Base-by-base conservation (phyloP, 2,113 vertebrate species). In the Thinocorus orbignyianus region DNA sequence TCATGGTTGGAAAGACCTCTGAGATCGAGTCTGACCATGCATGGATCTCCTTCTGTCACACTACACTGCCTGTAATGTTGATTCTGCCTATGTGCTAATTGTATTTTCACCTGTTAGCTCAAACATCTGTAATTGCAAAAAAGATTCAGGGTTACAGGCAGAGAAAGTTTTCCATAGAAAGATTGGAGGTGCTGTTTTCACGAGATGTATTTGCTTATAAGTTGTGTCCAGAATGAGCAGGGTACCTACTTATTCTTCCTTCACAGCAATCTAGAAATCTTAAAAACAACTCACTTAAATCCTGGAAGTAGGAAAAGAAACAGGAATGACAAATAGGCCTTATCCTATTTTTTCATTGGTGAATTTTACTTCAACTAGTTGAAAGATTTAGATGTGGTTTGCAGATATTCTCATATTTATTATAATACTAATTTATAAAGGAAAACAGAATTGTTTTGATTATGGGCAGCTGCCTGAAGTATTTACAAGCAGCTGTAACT, bases 401-500 rank as follows among this genome's bases (percentile, higher is more conserved):
- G 18, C 31, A 48, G 60, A 44, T 80, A 74, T 10, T 86, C 37
- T 61, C 10, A 3, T 68, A n/a, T 68, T 90, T 95, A 74, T 92
- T 95, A 41, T 60, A 90, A 46, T 89, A 91, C 24, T 91, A 25
- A 62, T 66, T 42, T 44, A 8, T 85, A 64, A 86, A 85, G 77
- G 31, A 64, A 90, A 88, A 48, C 33, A 80, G 66, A 91, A 52
- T 81, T 92, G 22, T 85, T 91, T 83, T 62, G 24, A 13, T 94
- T 85, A 44, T 64, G 88, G 39, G 91, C 69, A 92, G 65, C 92
- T 94, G 74, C 13, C 8, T 93, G 58, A 95, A 96, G 91, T 97
- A 90, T 93, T 96, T 96, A 69, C 86, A 92, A 66, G 94, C 77
- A 97, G 55, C 88, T 92, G 80, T 95, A 96, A 96, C 94, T 96